A percentile compares a stretch with the other conserved stretches of the same genome.
Conservation (phyloP, 1,140 invertebrate genomes). For the Babylonia areolata region DNA sequence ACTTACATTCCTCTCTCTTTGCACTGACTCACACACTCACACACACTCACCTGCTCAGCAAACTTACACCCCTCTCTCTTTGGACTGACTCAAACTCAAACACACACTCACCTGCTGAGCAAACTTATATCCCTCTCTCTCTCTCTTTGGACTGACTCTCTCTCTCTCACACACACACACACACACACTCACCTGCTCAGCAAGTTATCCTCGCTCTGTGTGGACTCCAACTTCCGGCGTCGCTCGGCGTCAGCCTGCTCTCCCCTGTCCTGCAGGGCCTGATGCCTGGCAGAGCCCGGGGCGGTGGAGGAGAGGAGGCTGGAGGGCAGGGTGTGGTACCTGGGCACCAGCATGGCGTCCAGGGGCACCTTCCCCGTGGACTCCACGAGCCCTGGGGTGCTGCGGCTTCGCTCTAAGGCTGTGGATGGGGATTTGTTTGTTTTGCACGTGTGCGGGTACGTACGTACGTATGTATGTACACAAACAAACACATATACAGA, state of each 20-base stretch:
- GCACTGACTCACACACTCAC: too few species aligned
- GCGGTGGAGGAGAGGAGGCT: conserved; percentile 70
- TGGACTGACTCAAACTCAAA: too few species aligned
- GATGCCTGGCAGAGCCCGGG: conserved; percentile 16
- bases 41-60: too few species aligned
- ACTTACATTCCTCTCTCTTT: too few species aligned
- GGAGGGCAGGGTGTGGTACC: conserved; percentile 78
- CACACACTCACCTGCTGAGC: too few species aligned
- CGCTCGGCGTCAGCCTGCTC: conserved; percentile 34
- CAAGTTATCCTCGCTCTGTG: conserved; percentile 53
- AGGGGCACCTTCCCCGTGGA: conserved; percentile 90
- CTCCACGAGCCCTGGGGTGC: conserved; percentile 95
- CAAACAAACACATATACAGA: neutral
- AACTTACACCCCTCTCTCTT: too few species aligned
- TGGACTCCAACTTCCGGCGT: conserved; percentile 27
- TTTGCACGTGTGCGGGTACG: neutral
- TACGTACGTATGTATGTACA: neutral
- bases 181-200: conserved; percentile 32
- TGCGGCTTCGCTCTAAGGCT: conserved; percentile 96
- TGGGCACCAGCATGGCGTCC: conserved; percentile 85
- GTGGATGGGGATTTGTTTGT: conserved; percentile 43
- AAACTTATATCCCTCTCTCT: too few species aligned
- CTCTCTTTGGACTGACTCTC: too few species aligned
- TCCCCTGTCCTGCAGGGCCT: conserved; percentile 2
- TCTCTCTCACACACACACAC: neutral